Conservation (phyloP, 1,140 invertebrate species). For the Camponotus pennsylvanicus region DNA sequence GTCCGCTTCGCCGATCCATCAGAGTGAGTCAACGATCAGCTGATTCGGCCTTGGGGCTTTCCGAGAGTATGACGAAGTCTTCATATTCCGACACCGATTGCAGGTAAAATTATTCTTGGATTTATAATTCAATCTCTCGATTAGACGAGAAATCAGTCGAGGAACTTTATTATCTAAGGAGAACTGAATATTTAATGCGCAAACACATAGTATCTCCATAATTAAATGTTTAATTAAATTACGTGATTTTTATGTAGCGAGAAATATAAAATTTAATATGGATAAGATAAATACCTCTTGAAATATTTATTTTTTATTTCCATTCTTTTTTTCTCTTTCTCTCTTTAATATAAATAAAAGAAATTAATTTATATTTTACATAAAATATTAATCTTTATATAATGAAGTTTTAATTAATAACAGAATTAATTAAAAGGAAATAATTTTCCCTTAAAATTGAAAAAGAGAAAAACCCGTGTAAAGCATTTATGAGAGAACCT, state of each 20-base stretch:
- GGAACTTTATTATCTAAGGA: background rate
- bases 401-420: no score
- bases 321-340: no score
- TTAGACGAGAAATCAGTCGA: background rate
- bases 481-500: no score
- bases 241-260: background rate
- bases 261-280: background rate
- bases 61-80: slow-evolving; percentile 86
- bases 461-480: no score
- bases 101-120: slow-evolving; percentile 79
- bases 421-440: no score
- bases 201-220: background rate
- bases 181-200: background rate
- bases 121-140: background rate
- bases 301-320: no score
- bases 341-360: no score
- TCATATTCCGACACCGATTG: slow-evolving; percentile 88
- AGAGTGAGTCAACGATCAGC: slow-evolving; percentile 91
- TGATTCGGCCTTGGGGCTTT: slow-evolving; percentile 87
- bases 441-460: no score
- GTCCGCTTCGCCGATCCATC: slow-evolving; percentile 88
- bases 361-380: no score
- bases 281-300: no score
- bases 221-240: background rate
- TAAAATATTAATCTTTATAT: no score